A percentile compares a stretch with the other conserved stretches of the same genome.
Evolutionary conservation across 2,113 vertebrate species (phyloP).

Genomic region (Leucoraja erinaceus): DNA sequence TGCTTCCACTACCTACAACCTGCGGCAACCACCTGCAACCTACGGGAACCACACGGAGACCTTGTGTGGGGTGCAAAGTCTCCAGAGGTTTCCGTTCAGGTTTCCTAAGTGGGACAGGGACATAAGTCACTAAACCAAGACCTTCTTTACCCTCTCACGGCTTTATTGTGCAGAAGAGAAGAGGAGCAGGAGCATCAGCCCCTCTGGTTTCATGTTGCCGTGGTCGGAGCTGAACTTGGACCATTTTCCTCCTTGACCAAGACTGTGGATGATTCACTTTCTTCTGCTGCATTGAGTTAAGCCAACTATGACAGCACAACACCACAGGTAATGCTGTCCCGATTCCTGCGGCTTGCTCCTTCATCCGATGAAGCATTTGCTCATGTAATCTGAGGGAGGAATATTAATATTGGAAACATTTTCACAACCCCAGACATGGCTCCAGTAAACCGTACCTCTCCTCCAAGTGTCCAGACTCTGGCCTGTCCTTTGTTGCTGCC

Average conservation of each 20-base stretch:
- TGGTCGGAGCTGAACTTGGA: not conserved
- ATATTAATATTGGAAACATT: not conserved
- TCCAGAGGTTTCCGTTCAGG: too few species aligned
- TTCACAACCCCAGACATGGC: not conserved
- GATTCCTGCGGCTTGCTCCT: not conserved
- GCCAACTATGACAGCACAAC: not conserved
- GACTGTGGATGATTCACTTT: not conserved
- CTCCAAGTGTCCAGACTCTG: not conserved
- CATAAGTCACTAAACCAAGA: too few species aligned
- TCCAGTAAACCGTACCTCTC: not conserved
- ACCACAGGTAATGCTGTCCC: not conserved
- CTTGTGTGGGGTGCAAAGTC: too few species aligned
- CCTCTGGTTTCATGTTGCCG: too few species aligned
- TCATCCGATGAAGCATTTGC: not conserved
- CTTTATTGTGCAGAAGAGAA: too few species aligned
- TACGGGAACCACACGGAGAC: too few species aligned
- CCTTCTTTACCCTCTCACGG: too few species aligned
- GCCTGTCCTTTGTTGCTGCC: not conserved
- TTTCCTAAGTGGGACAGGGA: too few species aligned
- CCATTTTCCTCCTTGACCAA: not conserved
- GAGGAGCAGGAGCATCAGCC: too few species aligned
- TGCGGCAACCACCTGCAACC: too few species aligned
- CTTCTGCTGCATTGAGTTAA: not conserved
- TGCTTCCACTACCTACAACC: too few species aligned
- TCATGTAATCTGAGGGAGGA: not conserved